Base-by-base conservation (phyloP, 2,888 invertebrate species). In the Melolontha melolontha region DNA sequence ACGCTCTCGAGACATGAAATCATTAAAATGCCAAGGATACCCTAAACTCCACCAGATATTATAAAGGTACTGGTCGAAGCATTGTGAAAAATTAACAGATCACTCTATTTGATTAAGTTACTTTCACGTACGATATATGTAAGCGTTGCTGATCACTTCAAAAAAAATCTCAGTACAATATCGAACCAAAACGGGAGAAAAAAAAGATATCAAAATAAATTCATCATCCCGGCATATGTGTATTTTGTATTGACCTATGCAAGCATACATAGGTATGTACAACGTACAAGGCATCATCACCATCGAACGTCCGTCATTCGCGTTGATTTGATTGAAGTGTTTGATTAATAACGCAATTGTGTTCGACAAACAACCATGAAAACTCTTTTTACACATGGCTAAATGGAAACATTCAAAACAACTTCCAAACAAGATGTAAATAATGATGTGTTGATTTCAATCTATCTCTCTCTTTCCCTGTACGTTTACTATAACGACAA, bases 321-420 rank as follows among this genome's bases (percentile, higher is more conserved):
- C 44, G 22, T 47, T 34, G 57, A 68, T 63, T 22, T 66, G 70
- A 68, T 70, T 68, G 68, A 66, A 62, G 64, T 63, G 55, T 68
- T 64, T 67, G 71, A 76, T 76, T 74, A 73, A 76, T 75, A 71
- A 71, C 55, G 65, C 73, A 73, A 77, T 77, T 77, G 77, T 77
- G 71, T 73, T 75, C 71, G 74, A 75, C 75, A 76, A 77, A 73
- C 74, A 75, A 73, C 74, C 75, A 75, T 77, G 76, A 76, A 77
- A 75, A 75, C 70, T 74, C 57, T 71, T 74, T 77, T 59, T 77
- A 78, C 76, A 75, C 75, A 70, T 71, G 71, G 74, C 76, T 77
- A 77, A 79, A 78, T 77, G 76, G 77, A 73, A 74, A 72, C 71
- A 72, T 68, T 66, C 70, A 68, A 57, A 75, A 70, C 71, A 72